Conservation (phyloP, 2,888 invertebrate species). For the Magallana nippona region DNA sequence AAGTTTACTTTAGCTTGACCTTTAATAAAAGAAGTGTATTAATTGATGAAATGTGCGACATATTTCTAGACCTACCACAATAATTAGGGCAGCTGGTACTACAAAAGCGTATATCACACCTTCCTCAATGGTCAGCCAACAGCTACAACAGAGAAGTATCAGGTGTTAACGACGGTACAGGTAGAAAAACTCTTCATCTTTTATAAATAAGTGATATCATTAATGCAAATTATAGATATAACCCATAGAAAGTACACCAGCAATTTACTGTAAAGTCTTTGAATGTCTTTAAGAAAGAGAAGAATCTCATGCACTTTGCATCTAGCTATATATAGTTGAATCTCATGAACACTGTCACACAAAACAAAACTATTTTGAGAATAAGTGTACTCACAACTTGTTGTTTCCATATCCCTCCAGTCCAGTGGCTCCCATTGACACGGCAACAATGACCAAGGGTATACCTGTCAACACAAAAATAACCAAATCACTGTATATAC, state of each 20-base stretch:
- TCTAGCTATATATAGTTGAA: neutral
- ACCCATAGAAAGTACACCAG: too few relatives aligned
- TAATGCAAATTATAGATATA: too few relatives aligned
- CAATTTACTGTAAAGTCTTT: too few relatives aligned
- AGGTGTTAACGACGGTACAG: neutral
- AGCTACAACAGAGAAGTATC: conserved; percentile 49
- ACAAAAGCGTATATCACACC: conserved; percentile 57
- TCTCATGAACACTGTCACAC: neutral
- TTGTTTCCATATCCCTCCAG: conserved; percentile 62
- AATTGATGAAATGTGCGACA: too few relatives aligned
- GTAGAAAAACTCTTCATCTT: neutral
- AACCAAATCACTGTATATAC: too few relatives aligned
- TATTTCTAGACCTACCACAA: conserved; percentile 46
- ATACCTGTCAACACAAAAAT: conserved; percentile 49
- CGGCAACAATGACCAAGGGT: conserved; percentile 58
- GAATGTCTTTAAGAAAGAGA: too few relatives aligned
- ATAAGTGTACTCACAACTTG: conserved; percentile 57
- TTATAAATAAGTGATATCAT: too few relatives aligned
- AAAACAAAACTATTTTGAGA: neutral
- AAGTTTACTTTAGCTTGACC: too few relatives aligned
- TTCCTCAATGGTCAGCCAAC: conserved; percentile 55
- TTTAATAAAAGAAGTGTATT: too few relatives aligned
- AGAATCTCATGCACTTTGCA: too few relatives aligned
- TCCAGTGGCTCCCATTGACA: conserved; percentile 56
- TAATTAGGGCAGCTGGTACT: conserved; percentile 53